Base-by-base conservation (phyloP, 2,888 invertebrate genomes). In the Lypha dubia region DNA sequence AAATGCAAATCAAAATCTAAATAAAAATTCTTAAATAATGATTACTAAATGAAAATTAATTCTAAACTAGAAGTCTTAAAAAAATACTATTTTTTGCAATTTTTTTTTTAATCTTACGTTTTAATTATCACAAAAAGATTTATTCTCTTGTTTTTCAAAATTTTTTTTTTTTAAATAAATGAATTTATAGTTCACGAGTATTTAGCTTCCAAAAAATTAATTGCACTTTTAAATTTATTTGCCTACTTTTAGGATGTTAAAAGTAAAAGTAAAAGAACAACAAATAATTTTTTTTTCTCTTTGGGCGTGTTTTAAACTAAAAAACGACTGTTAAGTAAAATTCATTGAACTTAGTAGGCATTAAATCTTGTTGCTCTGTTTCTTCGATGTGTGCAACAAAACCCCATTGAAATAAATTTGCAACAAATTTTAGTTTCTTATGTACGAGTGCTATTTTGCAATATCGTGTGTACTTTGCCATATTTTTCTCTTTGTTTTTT, bases 331-430 rank as follows among this genome's bases (percentile, higher is more conserved):
- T 73, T 73, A 63, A 74, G 74, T 28, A 38, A 76, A 70, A 76
- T 65, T 65, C 56, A 76, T 70, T 81, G 75, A 63, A 76, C 58
- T 65, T 71, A 63, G 62, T 51, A 68, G 62, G 68, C 81, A 81
- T 63, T 70, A 56, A 75, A 82, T 75, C 15, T 65, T 76, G 75
- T 65, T 76, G 75, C 75, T 79, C 74, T 83, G 73, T 63, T 83
- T 74, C 74, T 74, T 56, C n/a, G 20, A 28, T 28, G 15, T 28
- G 15, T 32, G 60, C 73, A 62, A 62, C 49, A 62, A 28, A 28
- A 38, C 22, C 56, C 15, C 41, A 41, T 56, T 41, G 13, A 70
- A 56, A 70, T 24, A 28, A 76, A 76, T 46, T 76, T 58, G 49
- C 56, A 67, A 35, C 17, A 53, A 62, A 71, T 63, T 58, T 35